Evolutionary conservation across 2,113 vertebrate genomes (phyloP), one percentile per base, ranked within the genome.

Genomic region (Irena cyanogastra): DNA sequence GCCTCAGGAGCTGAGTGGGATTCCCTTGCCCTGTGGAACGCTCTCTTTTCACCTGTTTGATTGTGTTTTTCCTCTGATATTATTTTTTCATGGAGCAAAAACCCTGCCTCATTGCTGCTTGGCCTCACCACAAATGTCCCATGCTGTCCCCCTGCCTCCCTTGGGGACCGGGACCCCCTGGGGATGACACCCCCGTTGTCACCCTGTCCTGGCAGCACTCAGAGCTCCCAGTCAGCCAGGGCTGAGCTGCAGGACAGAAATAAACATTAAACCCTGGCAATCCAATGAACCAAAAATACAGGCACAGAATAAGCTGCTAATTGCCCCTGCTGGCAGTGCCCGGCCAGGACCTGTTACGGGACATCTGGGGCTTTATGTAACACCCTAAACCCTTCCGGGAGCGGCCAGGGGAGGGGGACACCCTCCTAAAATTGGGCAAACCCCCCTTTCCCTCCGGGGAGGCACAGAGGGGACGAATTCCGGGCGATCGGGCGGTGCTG

Each of bases 201-300:
- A 45, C 71, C 37, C 28, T 76, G 53, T 75, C 64, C 60, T 0
- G 0, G 33, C 2, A 5, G 75, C 7, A 0, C 24, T 74, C 3
- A 2, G 49, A 76, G 50, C 65, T 70, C 47, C 50, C 81, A 6
- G 87, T 0, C 1, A 1, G 17, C 63, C 16, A 8, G 39, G 33
- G 49, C 92, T 94, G 96, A 96, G 95, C 79, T 2, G 2, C 1
- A 14, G 69, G 71, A 78, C 57, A 15, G 86, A 87, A 97, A 95
- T 97, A 97, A 94, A 50, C 81, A 1, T 69, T 93, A 95, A 97
- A 92, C 89, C 96, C 94, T 39, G 61, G 57, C 96, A 97, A 97
- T 96, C 97, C 97, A 95, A 95, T 97, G 95, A 97, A 95, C 94
- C 95, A 74, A 96, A 95, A 97, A 95, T 97, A 95, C 90, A 41